Evolutionary conservation across 2,888 invertebrate species (phyloP).

Genomic region (Parasteatoda lunata): DNA sequence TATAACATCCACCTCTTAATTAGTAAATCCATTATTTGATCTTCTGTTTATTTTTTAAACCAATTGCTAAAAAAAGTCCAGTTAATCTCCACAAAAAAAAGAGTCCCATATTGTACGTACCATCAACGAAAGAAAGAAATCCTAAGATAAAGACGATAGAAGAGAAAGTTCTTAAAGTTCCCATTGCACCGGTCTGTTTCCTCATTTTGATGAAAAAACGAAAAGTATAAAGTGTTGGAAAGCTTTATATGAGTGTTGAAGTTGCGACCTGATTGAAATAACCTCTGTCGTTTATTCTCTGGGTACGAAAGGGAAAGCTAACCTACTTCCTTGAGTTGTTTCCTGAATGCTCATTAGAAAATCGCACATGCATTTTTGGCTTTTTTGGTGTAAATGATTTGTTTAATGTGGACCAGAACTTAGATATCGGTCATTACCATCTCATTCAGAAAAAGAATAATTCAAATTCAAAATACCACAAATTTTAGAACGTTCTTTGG

Average conservation of each 20-base stretch:
- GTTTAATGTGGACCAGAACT: slow-evolving; percentile 38
- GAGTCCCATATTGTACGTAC: slow-evolving; percentile 7
- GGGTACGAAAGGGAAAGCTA: slow-evolving; percentile 67
- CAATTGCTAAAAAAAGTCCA: neutral
- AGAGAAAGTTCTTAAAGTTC: slow-evolving; percentile 31
- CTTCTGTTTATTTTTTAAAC: no score
- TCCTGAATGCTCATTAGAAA: slow-evolving; percentile 64
- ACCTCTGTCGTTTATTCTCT: slow-evolving; percentile 35
- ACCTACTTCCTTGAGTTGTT: slow-evolving; percentile 60
- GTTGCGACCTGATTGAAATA: slow-evolving; percentile 59
- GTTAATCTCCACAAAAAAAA: neutral
- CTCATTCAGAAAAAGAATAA: neutral
- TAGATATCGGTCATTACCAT: slow-evolving; percentile 60
- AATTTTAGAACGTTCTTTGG: no score
- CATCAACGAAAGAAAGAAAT: slow-evolving; percentile 54
- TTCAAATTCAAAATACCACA: no score
- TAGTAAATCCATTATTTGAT: no score
- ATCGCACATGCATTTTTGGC: slow-evolving; percentile 46
- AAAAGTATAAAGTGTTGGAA: slow-evolving; percentile 55
- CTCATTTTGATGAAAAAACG: slow-evolving; percentile 56
- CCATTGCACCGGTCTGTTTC: slow-evolving; percentile 42
- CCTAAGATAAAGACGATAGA: slow-evolving; percentile 52
- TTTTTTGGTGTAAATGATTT: slow-evolving; percentile 9
- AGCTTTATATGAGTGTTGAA: slow-evolving; percentile 62
- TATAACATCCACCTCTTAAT: no score